Evolutionary conservation across 2,113 vertebrate genomes (phyloP), one percentile per base, ranked within the genome.

Genomic region (Chloropsis cyanopogon): DNA sequence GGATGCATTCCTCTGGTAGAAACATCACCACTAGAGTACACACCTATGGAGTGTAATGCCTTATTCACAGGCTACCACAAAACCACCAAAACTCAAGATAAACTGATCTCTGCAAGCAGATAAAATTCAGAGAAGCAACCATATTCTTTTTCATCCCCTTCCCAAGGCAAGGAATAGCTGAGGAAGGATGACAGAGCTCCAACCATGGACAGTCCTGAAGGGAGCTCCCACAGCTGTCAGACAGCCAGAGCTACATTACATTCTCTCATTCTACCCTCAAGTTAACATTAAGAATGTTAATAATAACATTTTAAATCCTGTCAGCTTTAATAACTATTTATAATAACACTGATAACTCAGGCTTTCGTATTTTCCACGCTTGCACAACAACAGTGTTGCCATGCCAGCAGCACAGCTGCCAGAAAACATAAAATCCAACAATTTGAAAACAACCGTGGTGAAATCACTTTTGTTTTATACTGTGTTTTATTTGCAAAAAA

Each of bases 321-420:
- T 37, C 88, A 91, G 80, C 60, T 81, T 86, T 91, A 94, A 94
- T 92, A 93, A 93, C 86, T 95, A 90, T 92, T 96, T 94, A 84
- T 92, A 96, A 88, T 3, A 94, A 60, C 59, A 72, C 54, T 83
- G 92, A 92, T 96, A 96, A 92, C 64, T 83, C 35, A 21, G 47
- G 68, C 88, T 83, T 77, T 82, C 79, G 66, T 88, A 41, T 92
- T 86, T 88, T 92, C 72, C 82, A 88, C 39, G 37, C 76, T 73
- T 93, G 54, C 79, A 80, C 71, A 92, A 91, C 60, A 79, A 10
- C 65, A 77, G 60, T 0, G 3, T 84, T 96, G 69, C 69, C 83
- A 86, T 78, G 86, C 76, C 94, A 94, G 95, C 86, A 94, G 60
- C 80, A 81, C 47, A 63, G 64, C 52, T 54, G 44, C 44, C 44